These are phyloP conservation scores for Hassar affinis DNA, from an alignment of 2,113 vertebrate genomes.

Conservation along the genomic window DNA sequence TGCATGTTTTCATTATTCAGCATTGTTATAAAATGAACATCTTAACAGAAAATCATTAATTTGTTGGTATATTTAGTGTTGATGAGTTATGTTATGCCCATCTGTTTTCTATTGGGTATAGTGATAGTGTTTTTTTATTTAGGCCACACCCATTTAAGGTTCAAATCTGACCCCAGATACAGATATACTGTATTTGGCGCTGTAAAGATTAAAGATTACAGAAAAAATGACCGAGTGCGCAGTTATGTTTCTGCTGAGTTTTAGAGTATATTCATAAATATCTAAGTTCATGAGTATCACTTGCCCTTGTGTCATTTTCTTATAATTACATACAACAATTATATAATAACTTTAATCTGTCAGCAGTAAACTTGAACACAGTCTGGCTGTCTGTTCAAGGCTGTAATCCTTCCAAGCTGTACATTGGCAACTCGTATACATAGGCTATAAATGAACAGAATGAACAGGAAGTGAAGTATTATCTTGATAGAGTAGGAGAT, in stretches of 20 bases:
- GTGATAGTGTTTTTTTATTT: not conserved
- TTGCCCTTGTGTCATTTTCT: not conserved
- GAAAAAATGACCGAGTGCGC: not conserved
- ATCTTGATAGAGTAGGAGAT: not conserved
- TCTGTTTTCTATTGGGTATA: not conserved
- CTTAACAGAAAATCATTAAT: not conserved
- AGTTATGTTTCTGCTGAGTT: not conserved
- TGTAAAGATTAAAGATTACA: not conserved
- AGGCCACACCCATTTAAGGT: not conserved
- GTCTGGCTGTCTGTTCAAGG: not conserved
- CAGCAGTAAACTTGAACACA: not conserved
- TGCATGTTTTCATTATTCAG: not conserved
- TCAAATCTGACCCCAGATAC: not conserved
- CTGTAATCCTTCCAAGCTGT: not conserved
- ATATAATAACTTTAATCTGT: not conserved
- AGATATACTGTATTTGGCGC: not conserved
- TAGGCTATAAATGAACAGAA: constrained; percentile 1
- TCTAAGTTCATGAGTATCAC: not conserved
- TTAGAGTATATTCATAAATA: not conserved
- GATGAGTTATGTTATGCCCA: not conserved
- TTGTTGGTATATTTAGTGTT: not conserved
- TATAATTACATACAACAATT: not conserved
- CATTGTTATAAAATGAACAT: not conserved
- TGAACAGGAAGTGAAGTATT: constrained; percentile 6
- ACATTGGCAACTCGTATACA: not conserved